Evolutionary conservation across 2,797 vertebrate species (phyloP).

Genomic region (Mionectes olivaceus): DNA sequence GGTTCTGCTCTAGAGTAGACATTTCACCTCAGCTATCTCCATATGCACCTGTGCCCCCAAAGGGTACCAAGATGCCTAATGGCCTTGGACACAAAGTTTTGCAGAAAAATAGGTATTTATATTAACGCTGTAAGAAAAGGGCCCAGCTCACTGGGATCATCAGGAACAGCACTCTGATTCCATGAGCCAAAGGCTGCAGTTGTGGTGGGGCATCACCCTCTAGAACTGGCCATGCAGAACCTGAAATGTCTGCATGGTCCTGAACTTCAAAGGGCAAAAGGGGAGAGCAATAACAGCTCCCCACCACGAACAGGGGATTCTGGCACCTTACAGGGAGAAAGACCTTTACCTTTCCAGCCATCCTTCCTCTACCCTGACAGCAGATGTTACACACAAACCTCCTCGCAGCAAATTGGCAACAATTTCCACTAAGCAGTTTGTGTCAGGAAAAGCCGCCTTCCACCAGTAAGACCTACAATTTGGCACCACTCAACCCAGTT

Average conservation of each 20-base stretch:
- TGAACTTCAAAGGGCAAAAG: neutral
- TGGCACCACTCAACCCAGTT: neutral
- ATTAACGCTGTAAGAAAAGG: neutral
- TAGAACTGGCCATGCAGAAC: neutral
- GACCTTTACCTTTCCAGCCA: neutral
- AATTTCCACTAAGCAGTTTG: neutral
- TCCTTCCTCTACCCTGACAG: neutral
- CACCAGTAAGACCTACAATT: neutral
- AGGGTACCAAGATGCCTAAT: rapidly evolving
- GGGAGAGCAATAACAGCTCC: neutral
- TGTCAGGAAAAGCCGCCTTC: neutral
- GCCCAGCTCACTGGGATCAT: neutral
- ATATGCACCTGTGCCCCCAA: rapidly evolving
- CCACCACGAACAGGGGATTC: neutral
- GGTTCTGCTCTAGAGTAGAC: neutral
- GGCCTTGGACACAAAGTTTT: neutral
- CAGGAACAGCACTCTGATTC: neutral
- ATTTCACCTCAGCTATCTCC: neutral
- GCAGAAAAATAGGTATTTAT: neutral
- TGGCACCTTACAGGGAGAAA: neutral
- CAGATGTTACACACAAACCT: neutral
- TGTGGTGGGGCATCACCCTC: neutral
- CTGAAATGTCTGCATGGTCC: rapidly evolving
- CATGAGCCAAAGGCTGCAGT: neutral
- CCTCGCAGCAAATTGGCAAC: neutral